A percentile compares a stretch with the other conserved stretches of the same genome.
Evolutionary conservation across 2,113 vertebrate species (phyloP).

Genomic region (Siphamia tubifer): DNA sequence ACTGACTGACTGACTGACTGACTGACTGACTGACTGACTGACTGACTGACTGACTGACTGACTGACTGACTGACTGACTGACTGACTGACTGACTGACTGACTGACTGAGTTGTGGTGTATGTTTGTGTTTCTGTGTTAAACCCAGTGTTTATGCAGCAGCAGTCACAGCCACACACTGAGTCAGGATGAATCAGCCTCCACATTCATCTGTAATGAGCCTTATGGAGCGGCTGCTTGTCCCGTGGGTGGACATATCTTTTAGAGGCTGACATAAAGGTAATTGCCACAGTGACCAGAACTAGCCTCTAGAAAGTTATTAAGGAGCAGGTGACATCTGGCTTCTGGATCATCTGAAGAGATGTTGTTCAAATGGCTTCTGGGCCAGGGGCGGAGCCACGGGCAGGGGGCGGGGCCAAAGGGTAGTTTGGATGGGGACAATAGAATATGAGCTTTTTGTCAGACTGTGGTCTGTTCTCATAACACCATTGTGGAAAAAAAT

Average conservation of each 20-base stretch:
- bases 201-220: conserved; percentile 74
- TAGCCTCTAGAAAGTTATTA: conserved; percentile 82
- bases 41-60: too few relatives aligned
- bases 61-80: too few relatives aligned
- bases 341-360: conserved; percentile 70
- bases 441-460: conserved; percentile 39
- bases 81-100: too few relatives aligned
- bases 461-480: neutral
- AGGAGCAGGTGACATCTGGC: conserved; percentile 75
- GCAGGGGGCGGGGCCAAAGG: conserved; percentile 32
- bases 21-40: too few relatives aligned
- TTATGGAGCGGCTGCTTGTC: conserved; percentile 72
- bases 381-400: too few relatives aligned
- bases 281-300: conserved; percentile 80
- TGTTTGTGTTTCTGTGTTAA: too few relatives aligned
- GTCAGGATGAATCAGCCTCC: conserved; percentile 53
- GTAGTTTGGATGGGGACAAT: conserved; percentile 33
- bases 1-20: too few relatives aligned
- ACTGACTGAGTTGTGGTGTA: too few relatives aligned
- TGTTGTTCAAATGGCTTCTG: conserved; percentile 63
- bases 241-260: conserved; percentile 80
- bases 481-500: too few relatives aligned
- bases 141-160: too few relatives aligned
- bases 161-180: conserved; percentile 38
- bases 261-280: conserved; percentile 81